Conservation (phyloP, 53 echinoderm and acorn worm genomes). For the Luidia sarsii region DNA sequence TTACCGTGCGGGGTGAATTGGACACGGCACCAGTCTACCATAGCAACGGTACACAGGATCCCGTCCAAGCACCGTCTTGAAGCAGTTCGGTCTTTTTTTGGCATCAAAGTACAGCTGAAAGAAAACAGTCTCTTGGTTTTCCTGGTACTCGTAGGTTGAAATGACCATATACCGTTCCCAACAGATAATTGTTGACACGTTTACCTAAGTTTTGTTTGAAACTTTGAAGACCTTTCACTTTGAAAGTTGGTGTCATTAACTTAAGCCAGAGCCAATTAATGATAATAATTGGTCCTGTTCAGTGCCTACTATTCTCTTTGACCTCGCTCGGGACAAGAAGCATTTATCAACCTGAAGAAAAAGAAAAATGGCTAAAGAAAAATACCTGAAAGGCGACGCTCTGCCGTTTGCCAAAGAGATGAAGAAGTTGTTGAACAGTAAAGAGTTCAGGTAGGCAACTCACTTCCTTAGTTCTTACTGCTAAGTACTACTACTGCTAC, state of each 20-base stretch:
- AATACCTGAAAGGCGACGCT: constrained; percentile 69
- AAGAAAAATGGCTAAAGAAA: constrained; percentile 63
- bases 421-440: constrained; percentile 63
- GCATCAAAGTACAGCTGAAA: too few species aligned
- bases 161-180: neutral
- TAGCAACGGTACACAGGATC: constrained; percentile 23
- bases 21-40: constrained; percentile 4
- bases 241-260: too few species aligned
- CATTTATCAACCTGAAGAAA: too few species aligned
- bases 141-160: neutral
- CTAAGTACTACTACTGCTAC: too few species aligned
- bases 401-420: constrained; percentile 70
- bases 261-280: too few species aligned
- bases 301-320: neutral
- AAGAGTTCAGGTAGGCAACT: constrained; percentile 72
- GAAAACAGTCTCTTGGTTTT: neutral
- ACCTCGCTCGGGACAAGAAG: too few species aligned
- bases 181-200: too few species aligned
- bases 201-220: too few species aligned
- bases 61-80: too few species aligned
- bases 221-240: too few species aligned
- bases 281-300: too few species aligned
- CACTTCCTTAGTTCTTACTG: neutral
- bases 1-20: neutral
- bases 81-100: too few species aligned